Percentiles rank a stretch among this genome's conserved stretches.
Evolutionary conservation across 2,797 vertebrate species (phyloP).

Genomic region (Myotis planiceps): DNA sequence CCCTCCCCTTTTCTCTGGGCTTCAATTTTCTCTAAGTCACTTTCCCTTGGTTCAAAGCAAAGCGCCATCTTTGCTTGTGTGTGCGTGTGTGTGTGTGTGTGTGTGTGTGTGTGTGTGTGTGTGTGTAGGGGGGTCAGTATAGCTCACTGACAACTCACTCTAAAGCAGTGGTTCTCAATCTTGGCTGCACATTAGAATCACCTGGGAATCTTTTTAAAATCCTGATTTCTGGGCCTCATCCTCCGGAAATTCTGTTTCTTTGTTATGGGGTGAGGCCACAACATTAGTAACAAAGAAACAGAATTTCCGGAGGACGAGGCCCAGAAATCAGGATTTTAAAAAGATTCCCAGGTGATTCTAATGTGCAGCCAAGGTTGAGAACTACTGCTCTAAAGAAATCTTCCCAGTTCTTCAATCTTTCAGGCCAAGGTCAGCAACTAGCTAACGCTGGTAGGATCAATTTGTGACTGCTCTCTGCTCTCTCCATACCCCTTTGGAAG

Average conservation of each 20-base stretch:
- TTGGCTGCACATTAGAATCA: too few species aligned
- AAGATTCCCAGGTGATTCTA: too few species aligned
- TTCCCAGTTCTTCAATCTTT: background rate
- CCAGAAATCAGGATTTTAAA: too few species aligned
- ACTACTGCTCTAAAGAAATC: background rate
- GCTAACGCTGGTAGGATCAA: background rate
- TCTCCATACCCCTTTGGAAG: background rate
- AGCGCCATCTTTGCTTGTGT: background rate
- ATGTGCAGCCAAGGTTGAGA: too few species aligned
- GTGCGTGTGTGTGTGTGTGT: background rate
- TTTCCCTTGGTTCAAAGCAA: background rate
- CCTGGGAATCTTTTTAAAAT: too few species aligned
- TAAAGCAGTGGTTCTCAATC: background rate
- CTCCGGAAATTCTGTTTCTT: too few species aligned
- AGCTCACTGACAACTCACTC: background rate
- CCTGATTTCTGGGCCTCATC: too few species aligned
- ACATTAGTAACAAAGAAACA: too few species aligned
- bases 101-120: background rate
- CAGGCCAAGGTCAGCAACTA: background rate
- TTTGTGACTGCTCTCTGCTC: background rate
- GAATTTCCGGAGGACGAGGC: too few species aligned
- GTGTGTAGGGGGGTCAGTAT: background rate
- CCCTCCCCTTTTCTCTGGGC: background rate
- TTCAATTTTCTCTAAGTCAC: background rate
- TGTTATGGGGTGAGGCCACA: too few species aligned